Percentiles rank a stretch among this genome's conserved stretches.
Evolutionary conservation across 2,888 invertebrate species (phyloP).

Genomic region (Campaea margaritaria): DNA sequence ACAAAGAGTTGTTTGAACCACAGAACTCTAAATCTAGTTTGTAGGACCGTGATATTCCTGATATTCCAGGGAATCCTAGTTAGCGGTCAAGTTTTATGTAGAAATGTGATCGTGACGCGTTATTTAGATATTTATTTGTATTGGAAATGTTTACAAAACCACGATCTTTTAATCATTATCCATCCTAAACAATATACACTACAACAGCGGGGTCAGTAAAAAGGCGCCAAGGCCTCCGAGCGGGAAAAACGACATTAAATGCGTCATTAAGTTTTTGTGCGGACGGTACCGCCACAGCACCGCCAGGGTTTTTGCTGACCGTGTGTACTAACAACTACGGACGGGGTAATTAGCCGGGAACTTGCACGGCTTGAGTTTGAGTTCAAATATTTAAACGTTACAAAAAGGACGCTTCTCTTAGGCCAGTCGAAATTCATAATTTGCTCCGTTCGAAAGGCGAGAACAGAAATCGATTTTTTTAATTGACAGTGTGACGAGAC

Average conservation of each 20-base stretch:
- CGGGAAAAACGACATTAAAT: conserved; percentile 58
- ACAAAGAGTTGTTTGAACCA: too few relatives aligned
- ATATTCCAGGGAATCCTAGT: too few relatives aligned
- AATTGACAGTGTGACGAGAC: too few relatives aligned
- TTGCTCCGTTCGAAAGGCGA: too few relatives aligned
- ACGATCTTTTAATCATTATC: conserved; percentile 16
- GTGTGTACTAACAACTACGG: conserved; percentile 15
- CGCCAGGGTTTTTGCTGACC: conserved; percentile 14
- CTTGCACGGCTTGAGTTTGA: conserved; percentile 8
- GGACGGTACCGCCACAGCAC: conserved; percentile 37
- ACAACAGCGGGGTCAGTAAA: conserved; percentile 39
- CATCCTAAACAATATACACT: conserved; percentile 9
- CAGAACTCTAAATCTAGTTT: too few relatives aligned
- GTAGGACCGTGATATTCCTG: too few relatives aligned
- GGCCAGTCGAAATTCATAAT: too few relatives aligned
- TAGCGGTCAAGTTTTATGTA: too few relatives aligned
- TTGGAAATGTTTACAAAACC: too few relatives aligned
- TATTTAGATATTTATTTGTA: too few relatives aligned
- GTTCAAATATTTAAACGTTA: conserved; percentile 6
- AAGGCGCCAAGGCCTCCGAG: conserved; percentile 47
- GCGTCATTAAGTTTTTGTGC: conserved; percentile 56
- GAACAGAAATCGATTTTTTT: too few relatives aligned
- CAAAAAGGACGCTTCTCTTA: conserved; percentile 1
- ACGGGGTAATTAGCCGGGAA: conserved; percentile 18
- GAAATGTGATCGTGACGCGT: too few relatives aligned